Base-by-base conservation (phyloP, 2,888 invertebrate genomes). In the Pyrochroa serraticornis region DNA sequence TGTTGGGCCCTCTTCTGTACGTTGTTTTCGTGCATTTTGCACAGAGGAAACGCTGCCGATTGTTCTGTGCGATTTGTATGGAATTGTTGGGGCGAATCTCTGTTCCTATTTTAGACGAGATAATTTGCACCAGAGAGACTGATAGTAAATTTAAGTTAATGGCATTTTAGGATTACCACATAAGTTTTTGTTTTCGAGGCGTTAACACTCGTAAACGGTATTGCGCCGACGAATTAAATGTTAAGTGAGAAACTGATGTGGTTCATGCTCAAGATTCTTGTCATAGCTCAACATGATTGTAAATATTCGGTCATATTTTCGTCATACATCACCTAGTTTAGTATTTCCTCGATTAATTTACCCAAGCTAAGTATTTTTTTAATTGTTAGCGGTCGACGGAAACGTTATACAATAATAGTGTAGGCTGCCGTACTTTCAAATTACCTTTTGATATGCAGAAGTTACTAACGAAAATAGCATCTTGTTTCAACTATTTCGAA, bases 191-290 rank as follows among this genome's bases (percentile, higher is more conserved):
- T 41, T n/a, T n/a, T n/a, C n/a, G n/a, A n/a, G n/a, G n/a, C 31
- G 10, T 2, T 30, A 14, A 41, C 2, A 10, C 31, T 22, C 42
- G 10, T 31, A 30, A 42, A 5, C 22, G 22, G 22, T 22, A 22
- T 22, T 22, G 22, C 22, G 22, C 22, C 22, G 22, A 22, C 22
- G 22, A 22, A 38, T 33, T 22, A 38, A 32, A 46, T 47, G 48
- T n/a, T 48, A 42, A 42, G 43, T 45, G 49, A 57, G 30, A 62
- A 57, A 50, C 49, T 41, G 58, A 58, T 65, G 65, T 64, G 66
- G 66, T 67, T 68, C 62, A 67, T 67, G 70, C 70, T 70, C 70
- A 70, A 70, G 62, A 65, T 68, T 70, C 67, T 68, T 67, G 66
- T 70, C 65, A 66, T 66, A 69, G 68, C 66, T 68, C 66, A 67